A percentile compares a stretch with the other conserved stretches of the same genome.
Evolutionary conservation across 2,888 invertebrate genomes (phyloP).

Genomic region (Chymomyza caudatula): DNA sequence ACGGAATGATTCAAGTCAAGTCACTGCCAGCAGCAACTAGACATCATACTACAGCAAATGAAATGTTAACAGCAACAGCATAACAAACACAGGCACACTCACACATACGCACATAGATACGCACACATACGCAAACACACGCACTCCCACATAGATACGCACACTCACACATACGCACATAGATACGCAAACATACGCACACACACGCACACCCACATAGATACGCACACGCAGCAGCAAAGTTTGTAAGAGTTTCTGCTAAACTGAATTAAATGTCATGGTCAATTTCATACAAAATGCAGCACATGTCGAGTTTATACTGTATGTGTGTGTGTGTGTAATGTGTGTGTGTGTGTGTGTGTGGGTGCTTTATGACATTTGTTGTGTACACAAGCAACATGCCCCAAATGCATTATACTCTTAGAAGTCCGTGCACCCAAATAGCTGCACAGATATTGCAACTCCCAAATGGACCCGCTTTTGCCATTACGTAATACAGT

Average conservation of each 20-base stretch:
- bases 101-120: slow-evolving; percentile 1
- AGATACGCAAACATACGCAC: background rate
- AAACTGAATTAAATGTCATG: slow-evolving; percentile 48
- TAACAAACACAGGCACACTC: slow-evolving; percentile 11
- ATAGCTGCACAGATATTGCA: background rate
- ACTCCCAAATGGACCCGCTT: background rate
- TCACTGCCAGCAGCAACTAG: slow-evolving; percentile 28
- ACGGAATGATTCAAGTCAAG: slow-evolving; percentile 22
- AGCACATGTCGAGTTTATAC: slow-evolving; percentile 8
- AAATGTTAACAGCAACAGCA: slow-evolving; percentile 18
- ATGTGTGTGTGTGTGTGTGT: background rate
- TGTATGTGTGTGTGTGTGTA: background rate
- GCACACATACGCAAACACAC: slow-evolving; percentile 1
- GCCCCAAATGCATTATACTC: background rate
- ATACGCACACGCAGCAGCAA: background rate
- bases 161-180: background rate
- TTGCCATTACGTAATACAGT: background rate
- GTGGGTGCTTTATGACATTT: background rate
- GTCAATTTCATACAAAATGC: slow-evolving; percentile 45
- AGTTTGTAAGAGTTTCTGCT: background rate
- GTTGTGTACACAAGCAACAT: background rate
- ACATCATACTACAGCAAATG: slow-evolving; percentile 1
- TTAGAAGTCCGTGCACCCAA: background rate
- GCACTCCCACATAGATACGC: slow-evolving; percentile 8
- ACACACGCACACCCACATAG: background rate